Conservation (phyloP, 2,797 vertebrate genomes). For the Choloepus didactylus region DNA sequence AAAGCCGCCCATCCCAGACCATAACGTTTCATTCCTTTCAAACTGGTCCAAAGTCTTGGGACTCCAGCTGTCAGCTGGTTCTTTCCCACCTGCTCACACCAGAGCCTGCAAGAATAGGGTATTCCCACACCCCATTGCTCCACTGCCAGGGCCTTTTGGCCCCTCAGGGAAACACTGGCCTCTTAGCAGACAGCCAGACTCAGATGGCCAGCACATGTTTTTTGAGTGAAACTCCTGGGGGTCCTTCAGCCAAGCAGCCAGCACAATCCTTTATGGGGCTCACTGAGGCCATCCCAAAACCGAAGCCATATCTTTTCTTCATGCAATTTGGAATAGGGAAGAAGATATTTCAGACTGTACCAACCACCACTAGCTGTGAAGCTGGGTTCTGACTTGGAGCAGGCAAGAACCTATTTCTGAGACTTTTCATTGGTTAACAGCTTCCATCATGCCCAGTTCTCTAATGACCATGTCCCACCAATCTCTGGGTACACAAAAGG, state of each 20-base stretch:
- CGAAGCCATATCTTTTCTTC: conserved; percentile 45
- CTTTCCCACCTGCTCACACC: neutral
- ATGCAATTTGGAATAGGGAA: neutral
- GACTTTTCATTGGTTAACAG: neutral
- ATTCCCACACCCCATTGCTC: no score
- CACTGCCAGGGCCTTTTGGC: neutral
- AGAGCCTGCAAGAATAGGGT: neutral
- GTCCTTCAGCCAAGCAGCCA: neutral
- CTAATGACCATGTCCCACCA: neutral
- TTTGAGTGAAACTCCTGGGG: conserved; percentile 29
- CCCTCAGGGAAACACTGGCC: conserved; percentile 12
- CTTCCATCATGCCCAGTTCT: neutral
- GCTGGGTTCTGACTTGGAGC: neutral
- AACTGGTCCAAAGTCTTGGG: neutral
- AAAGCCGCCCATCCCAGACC: neutral
- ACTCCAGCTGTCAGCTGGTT: neutral
- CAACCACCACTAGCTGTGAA: conserved; percentile 34
- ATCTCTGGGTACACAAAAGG: neutral
- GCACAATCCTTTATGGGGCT: neutral
- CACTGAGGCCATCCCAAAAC: conserved; percentile 6
- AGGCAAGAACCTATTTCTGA: conserved; percentile 25
- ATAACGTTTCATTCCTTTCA: conserved; percentile 35
- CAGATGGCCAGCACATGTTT: conserved; percentile 27
- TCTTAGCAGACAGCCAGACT: neutral
- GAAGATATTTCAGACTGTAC: neutral